Base-by-base conservation (phyloP, 2,888 invertebrate species). In the Panopea generosa region DNA sequence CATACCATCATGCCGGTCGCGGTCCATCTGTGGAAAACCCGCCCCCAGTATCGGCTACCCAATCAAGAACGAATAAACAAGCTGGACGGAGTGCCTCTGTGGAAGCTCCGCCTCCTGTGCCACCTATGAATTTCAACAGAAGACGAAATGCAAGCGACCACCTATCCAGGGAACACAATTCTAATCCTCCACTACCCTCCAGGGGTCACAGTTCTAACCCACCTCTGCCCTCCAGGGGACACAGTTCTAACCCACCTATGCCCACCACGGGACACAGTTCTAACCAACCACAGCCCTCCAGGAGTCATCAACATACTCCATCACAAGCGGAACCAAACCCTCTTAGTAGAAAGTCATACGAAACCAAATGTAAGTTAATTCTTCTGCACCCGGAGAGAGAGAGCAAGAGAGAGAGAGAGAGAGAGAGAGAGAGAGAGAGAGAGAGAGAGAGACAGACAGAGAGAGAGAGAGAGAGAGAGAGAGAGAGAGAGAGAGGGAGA, bases 281-380 rank as follows among this genome's bases (percentile, higher is more conserved):
- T 33, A 4, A 7, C 33, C 33, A 4, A 7, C 33, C 33, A 11
- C 6, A 7, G 33, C 33, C 33, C 6, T 4, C 33, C 11, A 33
- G 33, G 11, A 33, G 33, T 33, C 33, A 33, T n/a, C n/a, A n/a
- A n/a, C n/a, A n/a, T n/a, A n/a, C n/a, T n/a, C n/a, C n/a, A n/a
- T n/a, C n/a, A n/a, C 16, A 29, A 27, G 18, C n/a, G 26, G 22
- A 57, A 2, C 9, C 24, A 18, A 40, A n/a, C 0, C 55, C 33
- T 3, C 47, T 56, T 1, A 14, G 40, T 16, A 62, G 56, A 27
- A 33, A 49, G 49, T 33, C 49, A 1, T 26, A 56, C 56, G 69
- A 70, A 62, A 70, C 69, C 24, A 56, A 55, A 2, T 70, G 69
- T 70, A 55, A 56, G 69, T 59, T 29, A 26, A 16, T 2, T 20